Conservation (phyloP, 2,888 invertebrate species). For the Napeogenes inachia region DNA sequence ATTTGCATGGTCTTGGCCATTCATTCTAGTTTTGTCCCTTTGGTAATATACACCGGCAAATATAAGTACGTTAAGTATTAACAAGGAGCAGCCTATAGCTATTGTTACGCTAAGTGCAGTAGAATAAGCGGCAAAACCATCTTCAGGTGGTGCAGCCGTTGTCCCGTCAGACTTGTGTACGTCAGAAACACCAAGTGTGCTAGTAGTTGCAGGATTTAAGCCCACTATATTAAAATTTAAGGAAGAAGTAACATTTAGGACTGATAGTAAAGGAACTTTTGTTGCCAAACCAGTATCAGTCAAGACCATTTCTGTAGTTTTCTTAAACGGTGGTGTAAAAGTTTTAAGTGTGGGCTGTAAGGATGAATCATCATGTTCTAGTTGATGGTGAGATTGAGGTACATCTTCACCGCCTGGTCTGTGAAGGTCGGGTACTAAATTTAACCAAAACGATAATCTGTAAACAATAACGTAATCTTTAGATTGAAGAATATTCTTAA, state of each 20-base stretch:
- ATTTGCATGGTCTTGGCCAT: conserved; percentile 76
- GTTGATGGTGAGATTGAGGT: conserved; percentile 89
- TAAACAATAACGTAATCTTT: conserved; percentile 29
- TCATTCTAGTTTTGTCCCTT: conserved; percentile 87
- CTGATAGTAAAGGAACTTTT: conserved; percentile 58
- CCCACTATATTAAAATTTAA: conserved; percentile 65
- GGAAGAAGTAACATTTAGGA: conserved; percentile 65
- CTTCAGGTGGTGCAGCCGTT: conserved; percentile 82
- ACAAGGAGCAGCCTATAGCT: conserved; percentile 94
- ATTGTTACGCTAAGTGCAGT: conserved; percentile 95
- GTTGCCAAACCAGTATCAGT: conserved; percentile 64
- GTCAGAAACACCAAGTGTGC: conserved; percentile 48
- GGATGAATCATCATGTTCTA: conserved; percentile 84
- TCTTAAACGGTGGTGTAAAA: conserved; percentile 75
- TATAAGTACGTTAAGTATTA: conserved; percentile 94
- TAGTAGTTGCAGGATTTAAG: conserved; percentile 59
- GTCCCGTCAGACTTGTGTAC: conserved; percentile 62
- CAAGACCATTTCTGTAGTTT: conserved; percentile 71
- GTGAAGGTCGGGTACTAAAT: conserved; percentile 94
- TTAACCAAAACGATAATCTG: conserved; percentile 95
- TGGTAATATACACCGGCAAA: conserved; percentile 97
- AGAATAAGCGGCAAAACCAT: conserved; percentile 92
- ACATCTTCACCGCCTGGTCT: conserved; percentile 92
- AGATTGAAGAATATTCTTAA: no score
- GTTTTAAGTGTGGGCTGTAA: conserved; percentile 75